These are phyloP conservation scores for Steatocranus sp. DNA, from an alignment of 2,797 vertebrate species.

Conservation along the genomic window DNA sequence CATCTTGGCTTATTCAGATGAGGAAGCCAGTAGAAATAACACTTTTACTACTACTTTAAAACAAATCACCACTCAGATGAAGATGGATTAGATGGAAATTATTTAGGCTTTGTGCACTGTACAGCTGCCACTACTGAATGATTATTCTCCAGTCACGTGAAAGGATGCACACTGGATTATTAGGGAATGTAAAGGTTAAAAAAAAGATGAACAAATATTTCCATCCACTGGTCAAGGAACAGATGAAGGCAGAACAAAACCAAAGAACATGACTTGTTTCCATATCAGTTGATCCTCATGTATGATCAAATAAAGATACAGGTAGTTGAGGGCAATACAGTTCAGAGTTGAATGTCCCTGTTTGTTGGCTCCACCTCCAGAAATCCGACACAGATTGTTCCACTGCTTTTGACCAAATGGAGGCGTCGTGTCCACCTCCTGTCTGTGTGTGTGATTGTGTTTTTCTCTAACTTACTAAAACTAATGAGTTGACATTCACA, in stretches of 20 bases:
- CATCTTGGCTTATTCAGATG: not conserved
- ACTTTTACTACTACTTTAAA: not conserved
- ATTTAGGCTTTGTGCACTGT: not conserved
- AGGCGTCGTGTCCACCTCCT: not conserved
- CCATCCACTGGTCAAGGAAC: not conserved
- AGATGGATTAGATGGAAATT: slow-evolving; percentile 16
- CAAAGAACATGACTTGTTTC: not conserved
- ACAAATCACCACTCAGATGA: not conserved
- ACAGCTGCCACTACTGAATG: not conserved
- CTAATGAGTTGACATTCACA: not conserved
- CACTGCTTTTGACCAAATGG: not conserved
- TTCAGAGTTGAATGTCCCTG: not conserved
- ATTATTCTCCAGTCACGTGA: not conserved
- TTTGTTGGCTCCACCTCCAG: not conserved
- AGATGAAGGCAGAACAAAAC: not conserved
- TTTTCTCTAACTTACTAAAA: not conserved
- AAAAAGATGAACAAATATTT: not conserved
- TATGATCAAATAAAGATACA: not conserved
- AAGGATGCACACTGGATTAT: not conserved
- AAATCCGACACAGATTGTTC: not conserved
- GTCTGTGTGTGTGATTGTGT: not conserved
- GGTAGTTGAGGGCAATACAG: not conserved
- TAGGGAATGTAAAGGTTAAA: not conserved
- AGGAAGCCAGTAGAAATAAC: not conserved
- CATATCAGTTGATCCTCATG: not conserved